phyloP scores from a whole-genome alignment of 2,113 vertebrate genomes.

The Ariopsis seemanni region DNA sequence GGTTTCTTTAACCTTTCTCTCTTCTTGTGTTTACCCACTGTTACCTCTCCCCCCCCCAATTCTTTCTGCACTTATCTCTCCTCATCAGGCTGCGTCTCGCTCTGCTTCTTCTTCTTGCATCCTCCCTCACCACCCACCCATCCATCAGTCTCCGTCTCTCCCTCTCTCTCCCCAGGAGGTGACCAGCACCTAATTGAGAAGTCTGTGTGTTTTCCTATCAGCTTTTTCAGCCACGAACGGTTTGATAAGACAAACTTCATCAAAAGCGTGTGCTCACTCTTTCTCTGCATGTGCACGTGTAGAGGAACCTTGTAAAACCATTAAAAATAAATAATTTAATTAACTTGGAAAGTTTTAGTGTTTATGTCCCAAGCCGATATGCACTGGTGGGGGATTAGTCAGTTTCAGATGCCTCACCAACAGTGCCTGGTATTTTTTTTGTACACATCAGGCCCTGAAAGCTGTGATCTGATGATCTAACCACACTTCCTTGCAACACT shows the following conservation, averaged over 20 bases:
- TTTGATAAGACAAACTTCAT: constrained; percentile 15
- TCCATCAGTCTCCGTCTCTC: constrained; percentile 11
- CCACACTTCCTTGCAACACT: not conserved
- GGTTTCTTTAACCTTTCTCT: constrained; percentile 24
- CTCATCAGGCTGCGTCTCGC: constrained; percentile 18
- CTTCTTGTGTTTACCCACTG: not conserved
- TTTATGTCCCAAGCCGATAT: not conserved
- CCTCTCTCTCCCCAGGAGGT: constrained; percentile 6
- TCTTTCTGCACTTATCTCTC: constrained; percentile 22
- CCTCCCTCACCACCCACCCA: not conserved
- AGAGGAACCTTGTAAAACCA: not conserved
- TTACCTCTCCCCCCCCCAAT: not conserved
- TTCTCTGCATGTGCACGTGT: not conserved
- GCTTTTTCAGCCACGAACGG: not conserved
- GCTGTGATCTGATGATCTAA: not conserved
- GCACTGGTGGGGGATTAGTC: not conserved
- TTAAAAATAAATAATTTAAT: too few species aligned
- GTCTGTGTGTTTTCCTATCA: constrained; percentile 4
- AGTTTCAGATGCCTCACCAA: not conserved
- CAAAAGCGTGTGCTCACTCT: not conserved
- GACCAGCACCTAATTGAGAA: not conserved
- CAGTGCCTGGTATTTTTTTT: not conserved
- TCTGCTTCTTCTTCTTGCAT: constrained; percentile 13
- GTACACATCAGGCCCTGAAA: not conserved
- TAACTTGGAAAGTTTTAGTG: not conserved